Conservation (phyloP, 2,113 vertebrate genomes). For the Psophia crepitans region DNA sequence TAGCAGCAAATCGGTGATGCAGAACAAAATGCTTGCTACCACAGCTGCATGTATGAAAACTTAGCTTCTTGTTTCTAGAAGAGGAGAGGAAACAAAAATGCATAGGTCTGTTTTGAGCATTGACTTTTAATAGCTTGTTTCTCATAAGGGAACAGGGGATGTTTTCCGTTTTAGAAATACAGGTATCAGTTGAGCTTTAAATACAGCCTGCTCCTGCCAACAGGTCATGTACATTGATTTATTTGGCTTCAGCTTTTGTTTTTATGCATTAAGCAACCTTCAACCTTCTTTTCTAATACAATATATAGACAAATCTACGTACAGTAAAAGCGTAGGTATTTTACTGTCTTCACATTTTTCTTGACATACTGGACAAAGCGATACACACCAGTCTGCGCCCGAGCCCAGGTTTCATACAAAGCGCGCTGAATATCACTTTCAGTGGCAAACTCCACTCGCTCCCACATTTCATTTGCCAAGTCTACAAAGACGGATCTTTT, state of each 20-base stretch:
- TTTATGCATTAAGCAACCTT: slow-evolving; percentile 50
- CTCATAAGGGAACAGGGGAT: slow-evolving; percentile 49
- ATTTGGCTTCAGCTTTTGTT: slow-evolving; percentile 55
- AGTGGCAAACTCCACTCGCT: neutral
- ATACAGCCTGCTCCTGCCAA: slow-evolving; percentile 61
- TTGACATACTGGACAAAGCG: slow-evolving; percentile 19
- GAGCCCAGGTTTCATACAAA: neutral
- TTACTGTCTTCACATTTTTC: slow-evolving; percentile 45
- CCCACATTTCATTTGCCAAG: neutral
- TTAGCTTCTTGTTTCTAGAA: neutral
- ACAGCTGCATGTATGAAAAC: neutral
- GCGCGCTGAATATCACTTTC: neutral
- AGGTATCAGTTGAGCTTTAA: slow-evolving; percentile 54
- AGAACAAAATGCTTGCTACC: neutral
- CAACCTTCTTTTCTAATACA: slow-evolving; percentile 47
- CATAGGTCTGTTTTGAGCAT: slow-evolving; percentile 50
- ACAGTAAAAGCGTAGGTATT: slow-evolving; percentile 41
- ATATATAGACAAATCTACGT: slow-evolving; percentile 53
- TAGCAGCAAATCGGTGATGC: neutral
- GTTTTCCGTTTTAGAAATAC: slow-evolving; percentile 54
- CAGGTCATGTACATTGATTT: slow-evolving; percentile 42
- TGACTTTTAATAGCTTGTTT: slow-evolving; percentile 69
- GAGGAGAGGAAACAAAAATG: slow-evolving; percentile 58
- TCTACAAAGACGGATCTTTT: neutral
- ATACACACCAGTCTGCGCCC: neutral